Base-by-base conservation (phyloP, 2,113 vertebrate species). In the Smithornis capensis region DNA sequence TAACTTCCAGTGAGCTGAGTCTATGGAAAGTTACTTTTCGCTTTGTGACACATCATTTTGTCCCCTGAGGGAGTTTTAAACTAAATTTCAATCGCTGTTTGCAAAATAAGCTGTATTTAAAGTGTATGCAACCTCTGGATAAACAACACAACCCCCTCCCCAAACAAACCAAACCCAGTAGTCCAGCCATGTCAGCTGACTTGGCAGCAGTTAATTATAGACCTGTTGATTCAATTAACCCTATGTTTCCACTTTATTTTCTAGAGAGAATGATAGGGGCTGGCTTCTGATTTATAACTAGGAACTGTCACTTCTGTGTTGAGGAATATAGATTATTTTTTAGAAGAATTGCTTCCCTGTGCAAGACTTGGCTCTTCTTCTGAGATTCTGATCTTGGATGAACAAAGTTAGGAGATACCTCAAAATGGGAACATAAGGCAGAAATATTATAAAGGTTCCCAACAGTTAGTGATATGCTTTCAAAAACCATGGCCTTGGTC, bases 161-260 rank as follows among this genome's bases (percentile, higher is more conserved):
- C 14, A 42, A 77, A 49, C 42, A 38, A 64, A 53, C 9, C 47
- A 59, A 85, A 87, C 19, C 11, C 45, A 37, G 38, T 16, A 74
- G 40, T 81, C 40, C 15, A 52, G 1, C 90, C 52, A 28, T 40
- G n/a, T 75, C 49, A 71, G 35, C 37, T 83, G 78, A 83, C 47
- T 81, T 71, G 47, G 42, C 59, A 80, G 56, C 79, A 83, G 81
- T 93, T 95, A 83, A 90, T 96, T 93, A 60, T 29, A 67, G 28
- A 31, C 6, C 27, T 92, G 89, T 83, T 95, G 94, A 95, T 95
- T 96, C 27, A 88, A 56, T 86, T 79, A 95, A 64, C 28, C 28
- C 25, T 44, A 3, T 50, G 6, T 62, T 90, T 94, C 89, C 29
- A 67, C 63, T 95, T 94, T n/a, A 55, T 89, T 81, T 93, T 90